Conservation (phyloP, 2,113 vertebrate species). For the Chloropsis cyanopogon region DNA sequence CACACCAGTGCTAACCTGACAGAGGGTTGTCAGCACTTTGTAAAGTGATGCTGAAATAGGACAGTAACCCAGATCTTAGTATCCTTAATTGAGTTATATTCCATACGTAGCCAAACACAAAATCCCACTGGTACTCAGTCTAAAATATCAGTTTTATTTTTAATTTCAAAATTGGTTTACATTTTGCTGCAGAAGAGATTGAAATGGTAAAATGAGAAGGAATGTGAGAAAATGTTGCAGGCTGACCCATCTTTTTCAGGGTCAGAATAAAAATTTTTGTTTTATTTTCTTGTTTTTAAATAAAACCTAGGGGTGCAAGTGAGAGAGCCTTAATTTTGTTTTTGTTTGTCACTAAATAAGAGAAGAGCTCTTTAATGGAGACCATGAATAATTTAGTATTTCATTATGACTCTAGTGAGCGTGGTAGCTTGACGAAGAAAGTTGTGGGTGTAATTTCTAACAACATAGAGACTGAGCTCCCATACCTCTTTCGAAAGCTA, state of each 20-base stretch:
- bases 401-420: neutral
- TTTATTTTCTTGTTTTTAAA: neutral
- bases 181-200: neutral
- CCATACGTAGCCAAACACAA: neutral
- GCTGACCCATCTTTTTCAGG: neutral
- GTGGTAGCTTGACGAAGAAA: neutral
- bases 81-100: neutral
- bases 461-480: neutral
- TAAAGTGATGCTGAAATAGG: neutral
- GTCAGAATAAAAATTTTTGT: neutral
- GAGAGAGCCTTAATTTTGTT: neutral
- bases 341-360: neutral
- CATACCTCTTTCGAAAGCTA: neutral
- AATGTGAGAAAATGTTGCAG: neutral
- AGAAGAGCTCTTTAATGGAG: slow-evolving; percentile 6
- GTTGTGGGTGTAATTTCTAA: neutral
- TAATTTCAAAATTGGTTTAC: neutral
- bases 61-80: slow-evolving; percentile 12
- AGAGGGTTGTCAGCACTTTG: neutral
- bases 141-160: slow-evolving; percentile 15
- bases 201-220: neutral
- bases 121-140: neutral
- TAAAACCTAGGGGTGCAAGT: neutral
- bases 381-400: slow-evolving; percentile 8
- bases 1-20: neutral